phyloP scores from a whole-genome alignment of 2,888 invertebrate genomes.

The Sussaba pulchella region DNA sequence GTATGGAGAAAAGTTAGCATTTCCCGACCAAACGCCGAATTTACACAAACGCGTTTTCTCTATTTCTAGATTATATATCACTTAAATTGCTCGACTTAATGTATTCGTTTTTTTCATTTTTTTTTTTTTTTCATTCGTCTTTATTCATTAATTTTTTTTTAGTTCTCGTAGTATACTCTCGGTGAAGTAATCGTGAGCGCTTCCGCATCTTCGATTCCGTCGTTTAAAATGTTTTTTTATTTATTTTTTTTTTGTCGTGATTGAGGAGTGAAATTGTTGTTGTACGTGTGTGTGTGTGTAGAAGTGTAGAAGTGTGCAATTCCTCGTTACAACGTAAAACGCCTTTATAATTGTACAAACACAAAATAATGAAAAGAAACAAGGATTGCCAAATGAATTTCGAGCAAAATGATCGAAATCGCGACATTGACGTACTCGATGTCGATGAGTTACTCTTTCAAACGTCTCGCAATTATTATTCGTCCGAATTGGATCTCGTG shows the following conservation, averaged over 20 bases:
- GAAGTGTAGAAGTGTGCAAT: conserved; percentile 71
- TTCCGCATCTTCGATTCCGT: conserved; percentile 39
- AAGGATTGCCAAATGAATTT: conserved; percentile 76
- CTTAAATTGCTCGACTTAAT: conserved; percentile 82
- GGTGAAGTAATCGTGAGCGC: conserved; percentile 36
- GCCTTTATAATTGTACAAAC: conserved; percentile 75
- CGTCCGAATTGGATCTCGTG: conserved; percentile 33
- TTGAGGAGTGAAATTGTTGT: conserved; percentile 51
- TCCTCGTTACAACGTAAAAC: conserved; percentile 76
- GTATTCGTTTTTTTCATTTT: conserved; percentile 72
- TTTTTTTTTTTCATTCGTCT: conserved; percentile 58
- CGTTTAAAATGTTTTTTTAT: conserved; percentile 54
- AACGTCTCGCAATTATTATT: conserved; percentile 31
- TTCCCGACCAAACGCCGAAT: conserved; percentile 79
- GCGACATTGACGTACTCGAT: conserved; percentile 61
- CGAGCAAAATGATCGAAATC: conserved; percentile 72
- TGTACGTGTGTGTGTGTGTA: conserved; percentile 65
- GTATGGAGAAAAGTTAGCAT: conserved; percentile 77
- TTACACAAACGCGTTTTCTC: conserved; percentile 80
- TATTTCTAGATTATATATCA: conserved; percentile 83
- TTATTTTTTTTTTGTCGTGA: conserved; percentile 58
- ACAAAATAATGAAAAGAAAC: conserved; percentile 56
- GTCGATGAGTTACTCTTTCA: conserved; percentile 40
- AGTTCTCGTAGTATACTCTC: conserved; percentile 59
- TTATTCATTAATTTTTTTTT: conserved; percentile 64